Evolutionary conservation across 2,113 vertebrate species (phyloP).

Genomic region (Brachyhypopomus gauderio): DNA sequence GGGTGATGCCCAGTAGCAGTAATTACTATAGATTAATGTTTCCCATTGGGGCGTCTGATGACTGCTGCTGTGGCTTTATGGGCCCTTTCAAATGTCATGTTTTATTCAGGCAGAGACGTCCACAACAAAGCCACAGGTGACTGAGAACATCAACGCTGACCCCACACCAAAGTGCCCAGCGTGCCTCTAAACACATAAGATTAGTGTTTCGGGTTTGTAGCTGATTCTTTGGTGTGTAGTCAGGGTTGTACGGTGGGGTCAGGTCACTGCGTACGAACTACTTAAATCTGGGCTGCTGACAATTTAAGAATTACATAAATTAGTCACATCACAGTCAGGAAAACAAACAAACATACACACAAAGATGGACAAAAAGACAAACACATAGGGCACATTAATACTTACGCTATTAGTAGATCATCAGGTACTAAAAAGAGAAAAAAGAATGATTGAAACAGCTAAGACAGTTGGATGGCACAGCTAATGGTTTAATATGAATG

Average conservation of each 20-base stretch:
- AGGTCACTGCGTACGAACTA: too few species aligned
- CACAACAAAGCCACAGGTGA: background rate
- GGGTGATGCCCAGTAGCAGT: conserved; percentile 14
- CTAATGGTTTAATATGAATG: background rate
- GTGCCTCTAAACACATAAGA: background rate
- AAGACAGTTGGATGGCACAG: background rate
- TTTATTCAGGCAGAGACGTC: conserved; percentile 35
- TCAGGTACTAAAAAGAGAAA: conserved; percentile 85
- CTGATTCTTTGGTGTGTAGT: too few species aligned
- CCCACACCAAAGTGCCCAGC: background rate
- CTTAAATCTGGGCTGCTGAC: background rate
- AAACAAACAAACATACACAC: background rate
- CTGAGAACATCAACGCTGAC: background rate
- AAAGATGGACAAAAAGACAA: background rate
- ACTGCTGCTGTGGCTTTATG: conserved; percentile 17
- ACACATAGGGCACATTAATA: conserved; percentile 63
- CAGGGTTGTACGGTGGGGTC: background rate
- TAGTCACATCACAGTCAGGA: background rate
- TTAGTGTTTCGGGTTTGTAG: background rate
- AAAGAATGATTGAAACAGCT: background rate
- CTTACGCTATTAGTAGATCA: conserved; percentile 90
- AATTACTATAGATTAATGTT: conserved; percentile 37
- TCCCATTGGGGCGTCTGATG: conserved; percentile 10
- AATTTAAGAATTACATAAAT: background rate
- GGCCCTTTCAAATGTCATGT: conserved; percentile 31